A percentile compares a stretch with the other conserved stretches of the same genome.
Evolutionary conservation across 1,140 invertebrate genomes (phyloP).

Genomic region (Drosophila chauvacae): DNA sequence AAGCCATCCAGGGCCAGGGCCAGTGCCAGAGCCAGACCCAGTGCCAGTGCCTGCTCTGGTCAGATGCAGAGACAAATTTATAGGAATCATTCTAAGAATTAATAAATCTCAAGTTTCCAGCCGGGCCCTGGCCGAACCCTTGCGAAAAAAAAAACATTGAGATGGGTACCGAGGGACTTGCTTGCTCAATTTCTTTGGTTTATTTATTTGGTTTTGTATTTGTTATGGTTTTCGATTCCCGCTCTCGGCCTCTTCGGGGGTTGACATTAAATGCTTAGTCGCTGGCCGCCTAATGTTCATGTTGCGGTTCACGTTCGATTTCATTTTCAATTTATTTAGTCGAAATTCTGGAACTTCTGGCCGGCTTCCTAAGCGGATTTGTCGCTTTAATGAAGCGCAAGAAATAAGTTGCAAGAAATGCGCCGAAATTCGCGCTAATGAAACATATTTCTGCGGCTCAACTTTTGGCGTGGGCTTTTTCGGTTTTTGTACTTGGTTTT

Average conservation of each 20-base stretch:
- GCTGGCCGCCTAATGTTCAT: slow-evolving; percentile 80
- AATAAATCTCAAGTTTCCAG: slow-evolving; percentile 80
- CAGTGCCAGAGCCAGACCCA: neutral
- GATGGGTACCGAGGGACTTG: slow-evolving; percentile 63
- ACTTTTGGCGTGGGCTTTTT: slow-evolving; percentile 31
- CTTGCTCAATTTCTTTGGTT: slow-evolving; percentile 57
- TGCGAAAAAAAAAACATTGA: slow-evolving; percentile 53
- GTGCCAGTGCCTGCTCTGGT: slow-evolving; percentile 27
- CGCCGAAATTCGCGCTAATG: slow-evolving; percentile 78
- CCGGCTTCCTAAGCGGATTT: slow-evolving; percentile 72
- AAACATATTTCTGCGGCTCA: slow-evolving; percentile 54
- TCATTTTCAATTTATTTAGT: slow-evolving; percentile 79
- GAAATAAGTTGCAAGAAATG: slow-evolving; percentile 77
- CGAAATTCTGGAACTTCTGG: slow-evolving; percentile 13
- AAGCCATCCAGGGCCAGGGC: neutral
- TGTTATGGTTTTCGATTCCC: slow-evolving; percentile 22
- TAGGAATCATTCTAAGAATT: slow-evolving; percentile 75
- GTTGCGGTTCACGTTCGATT: slow-evolving; percentile 81
- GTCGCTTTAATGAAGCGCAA: slow-evolving; percentile 80
- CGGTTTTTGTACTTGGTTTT: slow-evolving; percentile 1
- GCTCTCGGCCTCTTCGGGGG: slow-evolving; percentile 16
- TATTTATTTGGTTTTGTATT: slow-evolving; percentile 45
- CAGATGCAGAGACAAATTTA: slow-evolving; percentile 46
- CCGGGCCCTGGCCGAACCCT: slow-evolving; percentile 26
- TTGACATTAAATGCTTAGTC: slow-evolving; percentile 80